Percentiles rank a stretch among this genome's conserved stretches.
Evolutionary conservation across 2,888 invertebrate species (phyloP).

Genomic region (Euplagia quadripunctaria): DNA sequence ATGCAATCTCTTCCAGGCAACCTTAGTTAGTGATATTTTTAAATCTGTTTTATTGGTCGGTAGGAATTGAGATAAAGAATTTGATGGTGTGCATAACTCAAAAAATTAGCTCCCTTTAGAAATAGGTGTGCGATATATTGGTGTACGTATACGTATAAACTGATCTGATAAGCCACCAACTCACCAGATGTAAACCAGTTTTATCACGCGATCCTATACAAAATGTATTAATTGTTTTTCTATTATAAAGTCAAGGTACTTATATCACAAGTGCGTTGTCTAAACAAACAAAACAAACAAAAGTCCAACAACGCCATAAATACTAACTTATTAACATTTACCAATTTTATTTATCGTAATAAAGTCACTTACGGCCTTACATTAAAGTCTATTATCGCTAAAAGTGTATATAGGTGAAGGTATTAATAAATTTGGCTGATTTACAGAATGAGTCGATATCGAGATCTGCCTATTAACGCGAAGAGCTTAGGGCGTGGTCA

Average conservation of each 20-base stretch:
- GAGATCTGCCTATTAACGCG: slow-evolving; percentile 80
- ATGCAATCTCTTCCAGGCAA: too few relatives aligned
- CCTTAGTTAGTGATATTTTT: too few relatives aligned
- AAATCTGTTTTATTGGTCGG: too few relatives aligned
- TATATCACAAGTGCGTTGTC: slow-evolving; percentile 40
- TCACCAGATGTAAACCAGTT: neutral
- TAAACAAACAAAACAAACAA: slow-evolving; percentile 63
- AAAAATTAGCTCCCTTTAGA: too few relatives aligned
- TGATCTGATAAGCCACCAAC: neutral
- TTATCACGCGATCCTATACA: neutral
- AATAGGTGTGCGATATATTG: neutral
- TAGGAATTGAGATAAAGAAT: too few relatives aligned
- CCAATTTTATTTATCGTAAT: slow-evolving; percentile 30
- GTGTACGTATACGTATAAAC: neutral
- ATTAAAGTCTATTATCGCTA: slow-evolving; percentile 47
- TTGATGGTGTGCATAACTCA: too few relatives aligned
- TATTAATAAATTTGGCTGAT: slow-evolving; percentile 56
- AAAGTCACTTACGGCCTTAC: slow-evolving; percentile 6
- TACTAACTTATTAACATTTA: slow-evolving; percentile 64
- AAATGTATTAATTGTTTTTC: slow-evolving; percentile 14
- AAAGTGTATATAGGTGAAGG: slow-evolving; percentile 6
- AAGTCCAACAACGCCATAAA: slow-evolving; percentile 66
- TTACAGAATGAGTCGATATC: slow-evolving; percentile 77
- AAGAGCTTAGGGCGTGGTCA: slow-evolving; percentile 77
- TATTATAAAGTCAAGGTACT: slow-evolving; percentile 27